Conservation (phyloP, 2,888 invertebrate species). For the Halictus ligatus region DNA sequence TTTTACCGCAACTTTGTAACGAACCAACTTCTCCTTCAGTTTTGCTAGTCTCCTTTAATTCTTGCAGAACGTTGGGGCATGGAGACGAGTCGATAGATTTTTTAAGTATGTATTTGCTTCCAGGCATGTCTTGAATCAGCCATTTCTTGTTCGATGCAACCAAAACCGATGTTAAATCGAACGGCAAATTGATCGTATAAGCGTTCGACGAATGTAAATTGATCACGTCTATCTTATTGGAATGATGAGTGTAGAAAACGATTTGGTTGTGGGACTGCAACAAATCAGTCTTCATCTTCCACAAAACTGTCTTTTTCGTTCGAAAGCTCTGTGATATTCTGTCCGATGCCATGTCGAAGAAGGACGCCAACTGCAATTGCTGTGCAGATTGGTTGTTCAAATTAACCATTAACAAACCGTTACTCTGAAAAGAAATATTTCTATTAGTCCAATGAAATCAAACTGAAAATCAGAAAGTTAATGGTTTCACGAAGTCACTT, state of each 20-base stretch:
- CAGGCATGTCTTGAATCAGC: slow-evolving; percentile 80
- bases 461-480: not conserved
- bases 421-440: slow-evolving; percentile 56
- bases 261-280: slow-evolving; percentile 71
- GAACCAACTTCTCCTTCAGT: slow-evolving; percentile 61
- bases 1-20: slow-evolving; percentile 62
- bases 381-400: slow-evolving; percentile 71
- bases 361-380: slow-evolving; percentile 75
- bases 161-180: slow-evolving; percentile 78
- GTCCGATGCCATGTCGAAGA: slow-evolving; percentile 77
- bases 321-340: slow-evolving; percentile 75
- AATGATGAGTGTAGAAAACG: slow-evolving; percentile 74
- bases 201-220: slow-evolving; percentile 76
- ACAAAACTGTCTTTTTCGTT: slow-evolving; percentile 55
- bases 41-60: slow-evolving; percentile 68
- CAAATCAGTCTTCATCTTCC: slow-evolving; percentile 77
- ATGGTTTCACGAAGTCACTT: slow-evolving; percentile 62
- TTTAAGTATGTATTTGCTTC: slow-evolving; percentile 73
- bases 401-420: slow-evolving; percentile 77
- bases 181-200: slow-evolving; percentile 80
- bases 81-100: slow-evolving; percentile 71
- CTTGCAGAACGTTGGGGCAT: slow-evolving; percentile 79
- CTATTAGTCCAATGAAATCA: not conserved
- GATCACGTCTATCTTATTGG: slow-evolving; percentile 79
- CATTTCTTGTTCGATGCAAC: slow-evolving; percentile 78